A percentile compares a stretch with the other conserved stretches of the same genome.
Conservation (phyloP, 1,140 invertebrate genomes). For the Macrotrachela quadricornifera region DNA sequence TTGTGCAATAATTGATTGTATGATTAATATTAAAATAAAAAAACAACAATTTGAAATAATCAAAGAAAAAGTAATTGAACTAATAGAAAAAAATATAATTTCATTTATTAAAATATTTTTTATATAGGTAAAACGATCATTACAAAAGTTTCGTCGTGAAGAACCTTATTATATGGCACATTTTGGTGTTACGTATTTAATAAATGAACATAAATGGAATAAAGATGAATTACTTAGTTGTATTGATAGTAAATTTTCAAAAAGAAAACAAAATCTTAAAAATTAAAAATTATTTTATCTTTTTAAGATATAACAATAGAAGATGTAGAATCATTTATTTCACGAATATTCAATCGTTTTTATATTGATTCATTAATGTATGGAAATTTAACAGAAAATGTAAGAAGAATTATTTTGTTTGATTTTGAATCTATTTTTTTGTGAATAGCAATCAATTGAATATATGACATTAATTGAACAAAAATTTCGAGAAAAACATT, state of each 20-base stretch:
- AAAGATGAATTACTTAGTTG: conserved; percentile 22
- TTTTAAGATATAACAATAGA: neutral
- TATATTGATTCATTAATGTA: conserved; percentile 5
- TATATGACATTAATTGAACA: neutral
- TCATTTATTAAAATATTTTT: neutral
- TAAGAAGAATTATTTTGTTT: neutral
- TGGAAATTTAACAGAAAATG: conserved; percentile 3
- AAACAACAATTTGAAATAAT: conserved; percentile 63
- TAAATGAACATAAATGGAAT: conserved; percentile 51
- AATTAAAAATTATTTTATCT: too few species aligned
- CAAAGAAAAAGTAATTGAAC: conserved; percentile 49
- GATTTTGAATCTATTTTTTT: neutral
- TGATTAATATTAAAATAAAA: conserved; percentile 59
- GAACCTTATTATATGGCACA: neutral
- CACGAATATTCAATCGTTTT: neutral
- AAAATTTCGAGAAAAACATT: conserved; percentile 46
- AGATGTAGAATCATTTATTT: conserved; percentile 1
- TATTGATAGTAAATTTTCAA: too few species aligned
- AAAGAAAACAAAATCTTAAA: too few species aligned
- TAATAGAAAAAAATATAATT: too few species aligned
- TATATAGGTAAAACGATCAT: neutral
- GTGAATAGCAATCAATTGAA: neutral
- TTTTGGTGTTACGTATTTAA: conserved; percentile 21
- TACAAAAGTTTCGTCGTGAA: neutral
- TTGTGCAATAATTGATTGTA: conserved; percentile 60